Conservation (phyloP, 2,113 vertebrate genomes). For the Nothocercus nigrocapillus region DNA sequence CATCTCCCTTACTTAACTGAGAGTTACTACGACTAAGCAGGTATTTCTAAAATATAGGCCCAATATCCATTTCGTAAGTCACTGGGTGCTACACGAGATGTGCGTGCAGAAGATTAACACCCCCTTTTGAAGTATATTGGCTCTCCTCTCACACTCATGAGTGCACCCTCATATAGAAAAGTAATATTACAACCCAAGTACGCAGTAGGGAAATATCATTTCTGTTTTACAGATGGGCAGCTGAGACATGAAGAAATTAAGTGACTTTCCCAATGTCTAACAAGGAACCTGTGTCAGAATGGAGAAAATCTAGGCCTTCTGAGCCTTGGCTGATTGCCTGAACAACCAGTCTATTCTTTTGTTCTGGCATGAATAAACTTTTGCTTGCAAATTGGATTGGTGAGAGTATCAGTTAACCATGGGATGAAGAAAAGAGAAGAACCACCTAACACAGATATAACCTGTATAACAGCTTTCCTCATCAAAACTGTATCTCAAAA, state of each 20-base stretch:
- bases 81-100: background rate
- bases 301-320: conserved; percentile 16
- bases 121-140: conserved; percentile 43
- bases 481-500: background rate
- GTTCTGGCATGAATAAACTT: conserved; percentile 29
- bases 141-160: conserved; percentile 31
- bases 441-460: conserved; percentile 14
- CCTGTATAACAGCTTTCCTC: background rate
- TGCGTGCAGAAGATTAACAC: conserved; percentile 14
- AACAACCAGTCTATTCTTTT: conserved; percentile 38
- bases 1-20: background rate
- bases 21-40: background rate
- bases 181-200: background rate
- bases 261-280: background rate
- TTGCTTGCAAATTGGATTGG: conserved; percentile 24
- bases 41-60: background rate
- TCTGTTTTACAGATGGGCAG: conserved; percentile 3
- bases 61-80: background rate
- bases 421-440: conserved; percentile 8
- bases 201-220: conserved; percentile 22
- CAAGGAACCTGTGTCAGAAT: background rate
- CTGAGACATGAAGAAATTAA: background rate
- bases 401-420: conserved; percentile 34
- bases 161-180: conserved; percentile 7
- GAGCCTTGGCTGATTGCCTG: conserved; percentile 30